Evolutionary conservation across 2,797 vertebrate species (phyloP).

Genomic region (Falco novaeseelandiae): DNA sequence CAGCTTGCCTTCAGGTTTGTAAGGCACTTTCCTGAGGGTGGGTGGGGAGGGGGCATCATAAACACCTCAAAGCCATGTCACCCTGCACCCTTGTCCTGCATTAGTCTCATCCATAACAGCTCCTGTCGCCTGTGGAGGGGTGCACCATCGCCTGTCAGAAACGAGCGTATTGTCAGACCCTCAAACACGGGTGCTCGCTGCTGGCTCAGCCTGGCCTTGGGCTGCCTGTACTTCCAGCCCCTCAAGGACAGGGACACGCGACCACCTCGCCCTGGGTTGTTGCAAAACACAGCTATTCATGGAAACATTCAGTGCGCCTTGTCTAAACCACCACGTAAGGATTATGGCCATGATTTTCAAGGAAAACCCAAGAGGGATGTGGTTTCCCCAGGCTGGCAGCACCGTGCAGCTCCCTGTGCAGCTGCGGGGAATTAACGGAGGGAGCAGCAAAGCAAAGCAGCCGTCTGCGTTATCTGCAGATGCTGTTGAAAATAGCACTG

Average conservation of each 20-base stretch:
- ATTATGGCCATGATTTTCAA: neutral
- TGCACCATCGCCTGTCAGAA: fast-evolving
- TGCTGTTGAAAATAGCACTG: neutral
- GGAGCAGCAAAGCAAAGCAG: neutral
- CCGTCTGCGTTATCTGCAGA: neutral
- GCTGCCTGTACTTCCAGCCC: neutral
- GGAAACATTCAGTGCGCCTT: neutral
- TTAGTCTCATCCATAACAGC: neutral
- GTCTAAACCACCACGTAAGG: neutral
- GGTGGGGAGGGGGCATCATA: neutral
- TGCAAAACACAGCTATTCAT: neutral
- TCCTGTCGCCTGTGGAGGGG: neutral
- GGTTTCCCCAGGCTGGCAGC: neutral
- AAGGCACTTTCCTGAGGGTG: neutral
- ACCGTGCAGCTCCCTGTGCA: fast-evolving
- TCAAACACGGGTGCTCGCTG: neutral
- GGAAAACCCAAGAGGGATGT: neutral
- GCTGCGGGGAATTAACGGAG: neutral
- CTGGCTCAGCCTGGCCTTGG: no score
- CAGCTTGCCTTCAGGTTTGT: neutral
- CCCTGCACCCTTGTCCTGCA: neutral
- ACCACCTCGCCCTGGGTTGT: neutral
- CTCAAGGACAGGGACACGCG: neutral
- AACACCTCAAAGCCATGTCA: fast-evolving
- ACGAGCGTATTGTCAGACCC: fast-evolving